These are phyloP conservation scores for Gnathonemus longibarbis DNA, from an alignment of 2,113 vertebrate species.

Conservation along the genomic window DNA sequence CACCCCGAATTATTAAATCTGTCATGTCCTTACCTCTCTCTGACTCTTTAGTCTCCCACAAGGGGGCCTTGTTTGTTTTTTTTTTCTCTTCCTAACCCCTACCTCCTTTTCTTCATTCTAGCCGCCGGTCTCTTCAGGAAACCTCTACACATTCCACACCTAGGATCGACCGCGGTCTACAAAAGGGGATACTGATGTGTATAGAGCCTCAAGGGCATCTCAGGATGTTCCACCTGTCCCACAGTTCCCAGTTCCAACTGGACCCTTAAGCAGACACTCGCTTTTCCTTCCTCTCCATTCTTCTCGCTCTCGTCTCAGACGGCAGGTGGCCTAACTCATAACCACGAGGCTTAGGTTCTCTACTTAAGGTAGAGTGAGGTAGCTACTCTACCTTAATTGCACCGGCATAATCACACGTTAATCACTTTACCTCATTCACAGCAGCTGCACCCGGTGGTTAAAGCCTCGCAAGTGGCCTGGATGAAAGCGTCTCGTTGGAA, in stretches of 20 bases:
- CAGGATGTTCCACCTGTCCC: not conserved
- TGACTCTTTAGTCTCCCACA: not conserved
- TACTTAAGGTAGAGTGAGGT: no score
- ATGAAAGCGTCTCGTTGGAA: not conserved
- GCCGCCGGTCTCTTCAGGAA: not conserved
- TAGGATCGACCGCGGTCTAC: not conserved
- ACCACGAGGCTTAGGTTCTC: not conserved
- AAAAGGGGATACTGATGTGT: not conserved
- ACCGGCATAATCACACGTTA: not conserved
- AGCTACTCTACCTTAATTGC: not conserved
- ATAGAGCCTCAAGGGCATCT: not conserved
- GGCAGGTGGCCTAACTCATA: not conserved
- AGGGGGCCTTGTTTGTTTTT: not conserved
- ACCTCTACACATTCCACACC: not conserved
- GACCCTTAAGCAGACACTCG: not conserved
- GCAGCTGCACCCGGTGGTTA: not conserved
- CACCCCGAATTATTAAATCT: not conserved
- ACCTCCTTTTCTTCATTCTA: not conserved
- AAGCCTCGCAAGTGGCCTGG: not conserved
- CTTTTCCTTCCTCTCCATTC: not conserved
- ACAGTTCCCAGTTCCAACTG: not conserved
- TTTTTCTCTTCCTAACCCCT: not conserved
- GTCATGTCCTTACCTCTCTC: constrained; percentile 4
- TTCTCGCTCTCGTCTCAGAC: not conserved
- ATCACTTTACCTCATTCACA: not conserved